Evolutionary conservation across 2,888 invertebrate species (phyloP), one percentile per base, ranked within the genome.

Genomic region (Cerastoderma edule): DNA sequence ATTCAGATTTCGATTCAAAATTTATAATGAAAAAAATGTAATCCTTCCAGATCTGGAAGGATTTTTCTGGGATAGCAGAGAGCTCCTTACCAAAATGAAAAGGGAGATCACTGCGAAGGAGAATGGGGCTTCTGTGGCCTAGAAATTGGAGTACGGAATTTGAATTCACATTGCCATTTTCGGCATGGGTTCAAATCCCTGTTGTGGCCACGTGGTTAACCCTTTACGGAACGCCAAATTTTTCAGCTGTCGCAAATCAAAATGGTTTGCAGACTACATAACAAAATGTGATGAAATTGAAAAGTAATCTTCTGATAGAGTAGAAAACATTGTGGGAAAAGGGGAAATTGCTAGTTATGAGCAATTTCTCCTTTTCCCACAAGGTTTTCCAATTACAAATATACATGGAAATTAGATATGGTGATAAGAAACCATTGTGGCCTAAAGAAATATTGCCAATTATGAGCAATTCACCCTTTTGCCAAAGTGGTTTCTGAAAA

Each of bases 271-370:
- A 24, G 1, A 53, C 5, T 2, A 2, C 5, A 53, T n/a, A 4
- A 4, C 5, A 2, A 24, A 53, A 2, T 16, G n/a, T 16, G 19
- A 16, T 53, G 2, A 19, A 53, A 53, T 2, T 2, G 1, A 22
- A 5, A 5, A 22, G 24, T 53, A 4, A n/a, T n/a, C 1, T 22
- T 24, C 13, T 1, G 1, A 8, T 2, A 53, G 16, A 10, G 24
- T 2, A 22, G 53, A 53, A 24, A 24, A 53, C 53, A 53, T 53
- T 53, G 53, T 22, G 53, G 53, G 22, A 53, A 53, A 53, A 53
- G 22, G 24, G 24, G 53, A 53, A 53, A 53, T 22, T 22, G 53
- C 53, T 53, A 22, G 1, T 53, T 24, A 53, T 22, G 22, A 53
- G 22, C 53, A 53, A 22, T 53, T 53, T 53, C 53, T 53, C 24